Evolutionary conservation across 2,888 invertebrate genomes (phyloP).

Genomic region (Drosophila antonietae): DNA sequence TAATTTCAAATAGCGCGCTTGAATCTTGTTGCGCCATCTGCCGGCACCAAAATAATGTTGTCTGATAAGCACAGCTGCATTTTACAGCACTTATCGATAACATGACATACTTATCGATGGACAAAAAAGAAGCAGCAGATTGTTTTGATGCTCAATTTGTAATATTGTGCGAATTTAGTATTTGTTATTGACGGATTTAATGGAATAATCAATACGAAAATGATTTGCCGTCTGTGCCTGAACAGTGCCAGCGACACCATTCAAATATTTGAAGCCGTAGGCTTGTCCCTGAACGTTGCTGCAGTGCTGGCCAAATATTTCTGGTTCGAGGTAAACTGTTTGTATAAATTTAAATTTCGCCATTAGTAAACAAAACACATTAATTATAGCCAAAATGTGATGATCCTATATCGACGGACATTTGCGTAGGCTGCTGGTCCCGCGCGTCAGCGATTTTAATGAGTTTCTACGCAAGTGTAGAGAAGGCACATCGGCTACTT

Average conservation of each 20-base stretch:
- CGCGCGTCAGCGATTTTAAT: constrained; percentile 75
- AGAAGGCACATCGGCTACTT: constrained; percentile 79
- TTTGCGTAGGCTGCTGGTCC: constrained; percentile 82
- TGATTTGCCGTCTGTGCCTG: constrained; percentile 83
- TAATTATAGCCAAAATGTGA: constrained; percentile 64
- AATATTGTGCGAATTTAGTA: constrained; percentile 9
- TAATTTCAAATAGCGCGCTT: not conserved
- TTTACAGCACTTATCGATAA: constrained; percentile 7
- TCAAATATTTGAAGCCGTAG: constrained; percentile 79
- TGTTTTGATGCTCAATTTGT: constrained; percentile 45
- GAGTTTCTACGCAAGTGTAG: constrained; percentile 76
- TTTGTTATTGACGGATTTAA: constrained; percentile 27
- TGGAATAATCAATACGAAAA: constrained; percentile 51
- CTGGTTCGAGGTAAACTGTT: constrained; percentile 82
- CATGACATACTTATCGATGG: constrained; percentile 11
- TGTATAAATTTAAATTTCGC: not conserved
- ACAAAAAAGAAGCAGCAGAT: constrained; percentile 31
- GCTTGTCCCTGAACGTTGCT: constrained; percentile 75
- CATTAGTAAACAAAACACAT: constrained; percentile 1
- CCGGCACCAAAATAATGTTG: not conserved
- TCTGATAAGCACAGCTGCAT: not conserved
- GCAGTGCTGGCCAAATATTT: constrained; percentile 81
- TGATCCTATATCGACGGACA: constrained; percentile 80
- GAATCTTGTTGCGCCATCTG: not conserved
- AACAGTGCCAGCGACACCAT: constrained; percentile 78